Conservation (phyloP, 2,797 vertebrate species). For the Smutsia temminckii region DNA sequence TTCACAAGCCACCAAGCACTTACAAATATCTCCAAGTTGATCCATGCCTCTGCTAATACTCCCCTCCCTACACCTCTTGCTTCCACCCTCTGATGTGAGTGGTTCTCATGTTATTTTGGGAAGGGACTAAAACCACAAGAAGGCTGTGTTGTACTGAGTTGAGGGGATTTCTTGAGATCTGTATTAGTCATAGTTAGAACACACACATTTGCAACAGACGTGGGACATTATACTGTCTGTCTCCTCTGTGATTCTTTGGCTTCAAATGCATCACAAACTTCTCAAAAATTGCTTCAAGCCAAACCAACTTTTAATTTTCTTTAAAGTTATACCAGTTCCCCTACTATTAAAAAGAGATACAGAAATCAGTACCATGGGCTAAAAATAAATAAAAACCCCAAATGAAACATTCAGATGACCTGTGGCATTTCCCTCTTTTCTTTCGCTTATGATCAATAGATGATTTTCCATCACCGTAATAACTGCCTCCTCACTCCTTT, state of each 20-base stretch:
- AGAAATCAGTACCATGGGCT: not conserved
- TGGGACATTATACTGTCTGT: not conserved
- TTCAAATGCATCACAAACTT: not conserved
- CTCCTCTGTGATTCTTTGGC: not conserved
- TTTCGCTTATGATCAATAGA: not conserved
- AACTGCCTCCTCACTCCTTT: not conserved
- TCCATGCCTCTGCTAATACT: not conserved
- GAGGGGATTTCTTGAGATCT: conserved; percentile 25
- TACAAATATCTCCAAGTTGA: not conserved
- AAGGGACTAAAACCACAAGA: conserved; percentile 21
- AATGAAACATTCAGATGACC: not conserved
- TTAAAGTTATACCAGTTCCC: not conserved
- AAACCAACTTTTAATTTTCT: conserved; percentile 1
- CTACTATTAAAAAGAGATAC: not conserved
- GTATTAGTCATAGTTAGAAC: not conserved
- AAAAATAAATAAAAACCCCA: not conserved
- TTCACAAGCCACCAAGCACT: not conserved
- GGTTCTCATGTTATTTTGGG: not conserved
- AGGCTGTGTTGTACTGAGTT: not conserved
- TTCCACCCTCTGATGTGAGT: not conserved
- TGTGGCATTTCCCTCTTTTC: not conserved
- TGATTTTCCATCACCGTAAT: conserved; percentile 1
- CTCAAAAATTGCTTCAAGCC: not conserved
- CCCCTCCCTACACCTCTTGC: not conserved
- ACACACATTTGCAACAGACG: not conserved